Base-by-base conservation (phyloP, 1,140 invertebrate genomes). In the Scaptomyza montana region DNA sequence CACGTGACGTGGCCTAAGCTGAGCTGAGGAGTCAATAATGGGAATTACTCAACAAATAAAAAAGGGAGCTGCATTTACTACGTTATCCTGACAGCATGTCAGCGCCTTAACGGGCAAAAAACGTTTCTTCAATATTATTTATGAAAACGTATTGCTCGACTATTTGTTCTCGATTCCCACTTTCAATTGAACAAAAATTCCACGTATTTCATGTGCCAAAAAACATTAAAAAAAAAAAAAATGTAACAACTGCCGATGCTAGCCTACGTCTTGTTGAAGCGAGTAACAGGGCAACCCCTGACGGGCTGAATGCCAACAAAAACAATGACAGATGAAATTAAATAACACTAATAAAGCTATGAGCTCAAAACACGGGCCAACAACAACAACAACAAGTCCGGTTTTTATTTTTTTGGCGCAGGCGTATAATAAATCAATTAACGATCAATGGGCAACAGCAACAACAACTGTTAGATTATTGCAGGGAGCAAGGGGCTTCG, bases 381-480 rank as follows among this genome's bases (percentile, higher is more conserved):
- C 56, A 65, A 50, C 8, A 33, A 8, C 30, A 36, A 36, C 33
- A 36, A 36, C 33, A 36, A 36, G 7, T 8, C 6, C 30, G 5
- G 30, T 3, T 13, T 53, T 45, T 46, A 51, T 50, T 33, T 39
- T 47, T 36, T 71, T 68, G 84, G 84, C 84, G 79, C 84, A 89
- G 82, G 68, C 76, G 75, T 82, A 76, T 87, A 87, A 86, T 87
- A 86, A 86, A 86, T 86, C 82, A 86, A 86, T 86, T 86, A 86
- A 43, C 69, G 50, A 73, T 77, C 69, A 68, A 73, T 69, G 69
- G 66, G 25, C 45, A 51, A 30, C 46, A 74, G 50, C 30, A 54
- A 30, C 16, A 55, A 19, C 21, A 39, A 67, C 63, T 70, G 63
- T 66, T 75, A 56, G 82, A 86, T 78, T 86, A 78, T 25, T 25